phyloP scores from a whole-genome alignment of 2,888 invertebrate genomes.

The Drosophila hamatofila region DNA sequence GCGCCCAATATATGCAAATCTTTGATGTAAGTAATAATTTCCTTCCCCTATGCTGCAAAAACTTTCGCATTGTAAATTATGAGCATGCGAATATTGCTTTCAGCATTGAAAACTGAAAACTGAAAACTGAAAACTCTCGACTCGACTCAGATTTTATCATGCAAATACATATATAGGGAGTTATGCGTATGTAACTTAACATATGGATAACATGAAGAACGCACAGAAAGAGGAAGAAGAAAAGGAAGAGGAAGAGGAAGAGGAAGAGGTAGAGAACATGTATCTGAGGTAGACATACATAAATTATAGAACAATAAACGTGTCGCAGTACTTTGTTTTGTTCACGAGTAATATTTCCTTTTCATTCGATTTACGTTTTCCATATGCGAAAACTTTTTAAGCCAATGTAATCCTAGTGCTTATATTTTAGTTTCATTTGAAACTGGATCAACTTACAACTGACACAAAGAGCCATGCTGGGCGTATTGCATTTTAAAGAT shows the following conservation, averaged over 20 bases:
- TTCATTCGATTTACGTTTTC: conserved; percentile 8
- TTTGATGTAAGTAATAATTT: conserved; percentile 80
- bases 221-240: not conserved
- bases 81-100: conserved; percentile 77
- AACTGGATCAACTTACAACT: not conserved
- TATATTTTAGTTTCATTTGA: not conserved
- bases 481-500: too few relatives aligned
- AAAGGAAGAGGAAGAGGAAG: not conserved
- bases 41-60: conserved; percentile 67
- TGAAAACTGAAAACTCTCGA: conserved; percentile 38
- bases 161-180: conserved; percentile 14
- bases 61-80: conserved; percentile 72
- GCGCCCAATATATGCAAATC: conserved; percentile 76
- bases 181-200: conserved; percentile 5
- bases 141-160: conserved; percentile 47
- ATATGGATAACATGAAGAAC: not conserved
- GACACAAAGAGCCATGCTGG: too few relatives aligned
- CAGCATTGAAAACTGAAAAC: conserved; percentile 51
- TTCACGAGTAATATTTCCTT: not conserved
- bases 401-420: not conserved
- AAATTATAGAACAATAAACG: conserved; percentile 29
- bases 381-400: not conserved
- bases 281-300: conserved; percentile 23
- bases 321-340: not conserved
- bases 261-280: not conserved